A percentile compares a stretch with the other conserved stretches of the same genome.
phyloP scores from a whole-genome alignment of 2,888 invertebrate genomes.

The Pseudeuparius sepicola region DNA sequence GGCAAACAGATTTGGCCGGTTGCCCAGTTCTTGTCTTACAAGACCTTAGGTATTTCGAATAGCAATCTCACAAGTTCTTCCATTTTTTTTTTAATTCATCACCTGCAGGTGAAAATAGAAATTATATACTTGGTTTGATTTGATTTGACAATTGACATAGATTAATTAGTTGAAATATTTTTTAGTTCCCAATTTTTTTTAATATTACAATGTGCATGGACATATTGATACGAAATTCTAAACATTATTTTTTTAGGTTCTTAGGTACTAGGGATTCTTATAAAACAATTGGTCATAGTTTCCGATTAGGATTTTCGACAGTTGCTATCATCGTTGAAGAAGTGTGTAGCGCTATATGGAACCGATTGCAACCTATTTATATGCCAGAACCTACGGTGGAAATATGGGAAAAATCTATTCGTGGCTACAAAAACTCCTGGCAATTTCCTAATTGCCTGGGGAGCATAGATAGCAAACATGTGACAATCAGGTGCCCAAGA shows the following conservation, averaged over 20 bases:
- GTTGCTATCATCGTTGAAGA: conserved; percentile 19
- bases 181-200: too few relatives aligned
- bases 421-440: conserved; percentile 17
- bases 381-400: conserved; percentile 16
- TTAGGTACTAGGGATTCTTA: too few relatives aligned
- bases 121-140: too few relatives aligned
- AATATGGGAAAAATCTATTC: conserved; percentile 16
- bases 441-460: conserved; percentile 22
- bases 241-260: conserved; percentile 21
- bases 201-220: too few relatives aligned
- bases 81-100: conserved; percentile 21
- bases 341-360: conserved; percentile 20
- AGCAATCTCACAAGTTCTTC: conserved; percentile 21
- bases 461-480: conserved; percentile 21
- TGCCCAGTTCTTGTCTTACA: conserved; percentile 19
- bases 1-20: too few relatives aligned
- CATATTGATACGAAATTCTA: too few relatives aligned
- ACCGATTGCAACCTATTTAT: conserved; percentile 13
- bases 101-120: too few relatives aligned
- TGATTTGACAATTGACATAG: too few relatives aligned
- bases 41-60: conserved; percentile 17
- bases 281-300: conserved; percentile 22
- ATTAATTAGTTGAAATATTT: too few relatives aligned
- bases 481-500: conserved; percentile 20
- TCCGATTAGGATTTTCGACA: conserved; percentile 22